phyloP scores from a whole-genome alignment of 1,140 invertebrate genomes.

The Heliconius melpomene region DNA sequence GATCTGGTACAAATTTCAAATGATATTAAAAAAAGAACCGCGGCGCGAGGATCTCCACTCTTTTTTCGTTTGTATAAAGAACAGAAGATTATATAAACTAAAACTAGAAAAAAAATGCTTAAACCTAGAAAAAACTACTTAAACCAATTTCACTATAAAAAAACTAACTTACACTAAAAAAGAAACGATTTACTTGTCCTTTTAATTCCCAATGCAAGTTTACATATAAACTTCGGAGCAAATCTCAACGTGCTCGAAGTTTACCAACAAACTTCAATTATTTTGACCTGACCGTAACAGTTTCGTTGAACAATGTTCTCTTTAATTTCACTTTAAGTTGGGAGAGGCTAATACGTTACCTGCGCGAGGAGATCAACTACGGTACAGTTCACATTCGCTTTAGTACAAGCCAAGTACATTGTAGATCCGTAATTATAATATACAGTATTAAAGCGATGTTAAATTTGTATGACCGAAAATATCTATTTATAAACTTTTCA shows the following conservation, averaged over 20 bases:
- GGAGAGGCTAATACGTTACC: conserved; percentile 22
- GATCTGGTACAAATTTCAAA: too few species aligned
- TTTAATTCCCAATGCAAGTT: not conserved
- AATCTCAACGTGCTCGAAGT: conserved; percentile 5
- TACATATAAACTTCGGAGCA: not conserved
- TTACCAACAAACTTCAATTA: conserved; percentile 2
- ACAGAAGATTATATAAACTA: too few species aligned
- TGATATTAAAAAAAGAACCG: too few species aligned
- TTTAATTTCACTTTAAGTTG: conserved; percentile 46
- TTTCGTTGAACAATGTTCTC: conserved; percentile 54
- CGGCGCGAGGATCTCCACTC: too few species aligned
- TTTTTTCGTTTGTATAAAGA: too few species aligned
- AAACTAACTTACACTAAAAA: not conserved
- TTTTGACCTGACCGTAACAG: conserved; percentile 26
- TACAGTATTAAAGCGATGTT: not conserved
- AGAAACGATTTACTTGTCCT: not conserved
- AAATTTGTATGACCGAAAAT: not conserved
- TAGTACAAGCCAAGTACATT: not conserved
- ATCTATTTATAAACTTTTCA: not conserved
- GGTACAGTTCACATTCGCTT: not conserved
- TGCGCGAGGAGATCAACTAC: conserved; percentile 19
- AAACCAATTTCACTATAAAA: not conserved
- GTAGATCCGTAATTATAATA: not conserved
- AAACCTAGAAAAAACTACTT: not conserved
- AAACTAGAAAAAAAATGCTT: too few species aligned